Conservation (phyloP, 1,140 invertebrate genomes). For the Andrena cerasifolii region DNA sequence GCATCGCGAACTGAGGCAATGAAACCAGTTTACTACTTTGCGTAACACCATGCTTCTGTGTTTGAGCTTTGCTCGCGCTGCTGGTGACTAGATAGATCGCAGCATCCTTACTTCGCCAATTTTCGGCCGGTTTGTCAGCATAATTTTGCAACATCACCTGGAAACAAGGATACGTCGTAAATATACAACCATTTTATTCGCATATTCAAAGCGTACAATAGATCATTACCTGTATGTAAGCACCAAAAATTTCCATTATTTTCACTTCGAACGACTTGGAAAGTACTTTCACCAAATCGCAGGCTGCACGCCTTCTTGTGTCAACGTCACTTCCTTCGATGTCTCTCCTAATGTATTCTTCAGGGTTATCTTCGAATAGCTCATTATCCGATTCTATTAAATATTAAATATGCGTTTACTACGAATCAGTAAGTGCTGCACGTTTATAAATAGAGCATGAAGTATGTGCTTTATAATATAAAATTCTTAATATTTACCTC, state of each 20-base stretch:
- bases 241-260: constrained; percentile 96
- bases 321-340: constrained; percentile 99
- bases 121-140: constrained; percentile 86
- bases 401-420: constrained; percentile 30
- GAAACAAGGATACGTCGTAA: constrained; percentile 33
- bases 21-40: constrained; percentile 95
- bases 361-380: constrained; percentile 98
- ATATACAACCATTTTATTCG: background rate
- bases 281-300: constrained; percentile 96
- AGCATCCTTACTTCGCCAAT: constrained; percentile 97
- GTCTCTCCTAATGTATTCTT: constrained; percentile 98
- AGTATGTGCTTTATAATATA: background rate
- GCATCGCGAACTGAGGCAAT: constrained; percentile 92
- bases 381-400: constrained; percentile 94
- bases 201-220: constrained; percentile 6
- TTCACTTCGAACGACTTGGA: constrained; percentile 94
- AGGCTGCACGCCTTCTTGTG: constrained; percentile 96
- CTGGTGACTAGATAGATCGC: constrained; percentile 98
- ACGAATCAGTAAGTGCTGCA: background rate
- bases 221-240: constrained; percentile 87
- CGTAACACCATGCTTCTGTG: constrained; percentile 95
- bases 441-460: background rate
- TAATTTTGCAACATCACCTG: constrained; percentile 92
- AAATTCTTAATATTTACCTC: constrained; percentile 84
- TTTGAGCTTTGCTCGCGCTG: constrained; percentile 94